Evolutionary conservation across 1,140 invertebrate species (phyloP).

Genomic region (Copidosoma floridanum): DNA sequence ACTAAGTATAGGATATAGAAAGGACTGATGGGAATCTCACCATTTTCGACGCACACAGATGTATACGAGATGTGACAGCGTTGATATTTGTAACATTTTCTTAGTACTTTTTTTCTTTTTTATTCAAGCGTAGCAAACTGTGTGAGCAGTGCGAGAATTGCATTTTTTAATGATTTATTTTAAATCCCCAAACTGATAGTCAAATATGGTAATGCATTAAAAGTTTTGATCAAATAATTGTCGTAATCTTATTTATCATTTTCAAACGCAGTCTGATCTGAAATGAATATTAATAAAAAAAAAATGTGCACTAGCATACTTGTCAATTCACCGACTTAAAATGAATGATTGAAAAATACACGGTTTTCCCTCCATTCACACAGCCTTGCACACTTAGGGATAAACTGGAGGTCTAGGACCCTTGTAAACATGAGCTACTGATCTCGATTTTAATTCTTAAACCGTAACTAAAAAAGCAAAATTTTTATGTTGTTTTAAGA

Average conservation of each 20-base stretch:
- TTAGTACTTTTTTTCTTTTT: no score
- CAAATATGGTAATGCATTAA: background rate
- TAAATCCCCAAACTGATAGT: background rate
- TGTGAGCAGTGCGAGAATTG: background rate
- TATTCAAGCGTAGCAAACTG: constrained; percentile 26
- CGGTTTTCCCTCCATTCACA: background rate
- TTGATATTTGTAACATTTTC: constrained; percentile 50
- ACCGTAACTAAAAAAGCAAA: no score
- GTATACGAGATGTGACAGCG: constrained; percentile 55
- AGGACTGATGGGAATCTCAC: constrained; percentile 56
- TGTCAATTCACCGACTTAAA: constrained; percentile 9
- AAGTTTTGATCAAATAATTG: no score
- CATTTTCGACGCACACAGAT: constrained; percentile 57
- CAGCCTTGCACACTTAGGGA: constrained; percentile 25
- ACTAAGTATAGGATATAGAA: constrained; percentile 51
- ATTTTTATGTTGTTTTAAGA: no score
- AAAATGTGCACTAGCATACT: no score
- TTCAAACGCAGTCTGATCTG: no score
- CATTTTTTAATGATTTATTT: constrained; percentile 19
- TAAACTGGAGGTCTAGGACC: constrained; percentile 28
- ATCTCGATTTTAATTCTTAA: no score
- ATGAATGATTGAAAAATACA: constrained; percentile 20
- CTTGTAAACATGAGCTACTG: constrained; percentile 32
- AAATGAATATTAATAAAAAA: no score
- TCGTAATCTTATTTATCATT: no score